Evolutionary conservation across 2,888 invertebrate genomes (phyloP).

Genomic region (Eretmocerus hayati): DNA sequence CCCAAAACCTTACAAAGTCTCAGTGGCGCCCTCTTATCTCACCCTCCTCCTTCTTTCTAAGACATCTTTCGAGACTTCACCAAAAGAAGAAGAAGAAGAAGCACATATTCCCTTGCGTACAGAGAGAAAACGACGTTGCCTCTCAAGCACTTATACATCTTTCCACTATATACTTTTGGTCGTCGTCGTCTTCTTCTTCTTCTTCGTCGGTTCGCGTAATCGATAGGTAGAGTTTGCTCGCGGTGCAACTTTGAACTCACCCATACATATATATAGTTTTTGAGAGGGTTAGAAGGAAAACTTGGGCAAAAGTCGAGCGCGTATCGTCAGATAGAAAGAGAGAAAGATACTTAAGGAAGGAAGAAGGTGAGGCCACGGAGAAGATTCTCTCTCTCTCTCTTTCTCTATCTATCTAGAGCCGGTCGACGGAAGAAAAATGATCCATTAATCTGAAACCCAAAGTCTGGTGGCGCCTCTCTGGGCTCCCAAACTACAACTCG

Average conservation of each 20-base stretch:
- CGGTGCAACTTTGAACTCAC: neutral
- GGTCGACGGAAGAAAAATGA: slow-evolving; percentile 63
- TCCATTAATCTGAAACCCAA: slow-evolving; percentile 75
- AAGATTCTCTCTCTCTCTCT: neutral
- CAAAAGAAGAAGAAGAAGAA: no score
- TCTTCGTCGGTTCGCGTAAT: no score
- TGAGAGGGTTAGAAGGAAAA: neutral
- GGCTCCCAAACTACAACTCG: slow-evolving; percentile 46
- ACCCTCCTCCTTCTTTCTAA: no score
- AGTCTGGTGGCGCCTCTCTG: slow-evolving; percentile 78
- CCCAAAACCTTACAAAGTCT: no score
- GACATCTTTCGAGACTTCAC: no score
- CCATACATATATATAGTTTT: no score
- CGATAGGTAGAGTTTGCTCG: slow-evolving; percentile 16
- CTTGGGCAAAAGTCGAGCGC: slow-evolving; percentile 16
- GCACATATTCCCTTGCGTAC: no score
- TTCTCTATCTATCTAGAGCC: slow-evolving; percentile 29
- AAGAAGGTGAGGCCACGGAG: neutral
- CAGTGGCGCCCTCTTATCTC: no score
- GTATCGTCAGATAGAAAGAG: slow-evolving; percentile 20
- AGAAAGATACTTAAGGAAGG: slow-evolving; percentile 26
- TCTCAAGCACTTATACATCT: no score
- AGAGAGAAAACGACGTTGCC: no score
- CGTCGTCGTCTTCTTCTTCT: no score
- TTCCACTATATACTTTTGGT: no score